A percentile compares a stretch with the other conserved stretches of the same genome.
Conservation (phyloP, 2,797 vertebrate genomes). For the Pseudomugil gertrudae region DNA sequence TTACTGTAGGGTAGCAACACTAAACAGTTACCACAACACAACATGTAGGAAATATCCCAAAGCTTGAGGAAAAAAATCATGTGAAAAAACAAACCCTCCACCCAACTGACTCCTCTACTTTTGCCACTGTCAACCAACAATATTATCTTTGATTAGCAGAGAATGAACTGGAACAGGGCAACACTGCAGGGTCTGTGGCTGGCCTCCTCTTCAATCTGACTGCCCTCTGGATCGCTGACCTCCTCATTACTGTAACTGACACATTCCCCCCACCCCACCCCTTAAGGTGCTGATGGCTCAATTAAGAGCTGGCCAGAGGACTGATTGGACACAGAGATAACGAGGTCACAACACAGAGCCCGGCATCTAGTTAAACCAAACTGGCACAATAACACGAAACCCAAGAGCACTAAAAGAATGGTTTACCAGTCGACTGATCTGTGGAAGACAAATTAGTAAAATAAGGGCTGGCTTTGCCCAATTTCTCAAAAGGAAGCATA, state of each 20-base stretch:
- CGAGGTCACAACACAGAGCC: conserved; percentile 62
- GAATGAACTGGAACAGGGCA: conserved; percentile 49
- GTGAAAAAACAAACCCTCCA: conserved; percentile 35
- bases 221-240: conserved; percentile 72
- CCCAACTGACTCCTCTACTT: conserved; percentile 31
- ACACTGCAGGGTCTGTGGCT: conserved; percentile 50
- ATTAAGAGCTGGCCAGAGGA: conserved; percentile 74
- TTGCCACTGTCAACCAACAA: conserved; percentile 36
- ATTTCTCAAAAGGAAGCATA: conserved; percentile 26
- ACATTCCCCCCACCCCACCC: conserved; percentile 67
- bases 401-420: conserved; percentile 20
- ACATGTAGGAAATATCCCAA: conserved; percentile 26
- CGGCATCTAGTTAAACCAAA: conserved; percentile 40
- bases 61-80: conserved; percentile 37
- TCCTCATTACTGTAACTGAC: conserved; percentile 81
- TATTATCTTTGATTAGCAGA: conserved; percentile 60
- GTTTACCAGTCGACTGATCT: conserved; percentile 23
- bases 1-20: conserved; percentile 22
- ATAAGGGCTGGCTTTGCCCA: conserved; percentile 22
- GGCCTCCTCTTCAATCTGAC: conserved; percentile 46
- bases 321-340: conserved; percentile 75
- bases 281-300: conserved; percentile 77
- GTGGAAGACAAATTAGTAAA: conserved; percentile 2
- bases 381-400: conserved; percentile 29
- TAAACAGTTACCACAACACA: conserved; percentile 44